Percentiles rank a stretch among this genome's conserved stretches.
phyloP scores from a whole-genome alignment of 1,140 invertebrate species.

The Oreohelix idahoensis region DNA sequence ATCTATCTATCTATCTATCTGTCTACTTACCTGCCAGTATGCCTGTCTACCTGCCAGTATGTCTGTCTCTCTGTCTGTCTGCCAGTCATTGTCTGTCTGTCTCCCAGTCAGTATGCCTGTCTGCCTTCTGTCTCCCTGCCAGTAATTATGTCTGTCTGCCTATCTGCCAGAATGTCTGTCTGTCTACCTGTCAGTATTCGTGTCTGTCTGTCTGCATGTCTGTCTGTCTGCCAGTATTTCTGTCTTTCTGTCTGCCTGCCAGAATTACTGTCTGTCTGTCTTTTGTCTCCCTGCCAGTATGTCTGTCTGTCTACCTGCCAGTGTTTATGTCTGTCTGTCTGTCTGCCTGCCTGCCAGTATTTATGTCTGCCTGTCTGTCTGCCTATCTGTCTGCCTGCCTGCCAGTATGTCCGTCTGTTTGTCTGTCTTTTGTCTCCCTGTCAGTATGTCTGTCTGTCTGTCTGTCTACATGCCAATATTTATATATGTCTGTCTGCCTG shows the following conservation, averaged over 20 bases:
- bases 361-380: too few species aligned
- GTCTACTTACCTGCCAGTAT: background rate
- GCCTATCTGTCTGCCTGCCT: too few species aligned
- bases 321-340: background rate
- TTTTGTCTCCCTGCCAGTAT: background rate
- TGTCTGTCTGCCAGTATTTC: too few species aligned
- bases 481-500: too few species aligned
- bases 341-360: background rate
- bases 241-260: background rate
- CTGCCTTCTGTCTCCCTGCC: too few species aligned
- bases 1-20: background rate
- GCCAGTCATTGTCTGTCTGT: background rate
- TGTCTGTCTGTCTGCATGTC: background rate
- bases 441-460: too few species aligned
- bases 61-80: background rate
- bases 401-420: too few species aligned
- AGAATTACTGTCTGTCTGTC: background rate
- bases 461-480: too few species aligned
- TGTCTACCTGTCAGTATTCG: too few species aligned
- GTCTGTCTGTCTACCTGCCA: background rate
- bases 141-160: background rate
- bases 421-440: too few species aligned
- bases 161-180: background rate
- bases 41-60: background rate
- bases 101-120: background rate